Percentiles rank a stretch among this genome's conserved stretches.
phyloP scores from a whole-genome alignment of 2,113 vertebrate species.

The Pterocles gutturalis region DNA sequence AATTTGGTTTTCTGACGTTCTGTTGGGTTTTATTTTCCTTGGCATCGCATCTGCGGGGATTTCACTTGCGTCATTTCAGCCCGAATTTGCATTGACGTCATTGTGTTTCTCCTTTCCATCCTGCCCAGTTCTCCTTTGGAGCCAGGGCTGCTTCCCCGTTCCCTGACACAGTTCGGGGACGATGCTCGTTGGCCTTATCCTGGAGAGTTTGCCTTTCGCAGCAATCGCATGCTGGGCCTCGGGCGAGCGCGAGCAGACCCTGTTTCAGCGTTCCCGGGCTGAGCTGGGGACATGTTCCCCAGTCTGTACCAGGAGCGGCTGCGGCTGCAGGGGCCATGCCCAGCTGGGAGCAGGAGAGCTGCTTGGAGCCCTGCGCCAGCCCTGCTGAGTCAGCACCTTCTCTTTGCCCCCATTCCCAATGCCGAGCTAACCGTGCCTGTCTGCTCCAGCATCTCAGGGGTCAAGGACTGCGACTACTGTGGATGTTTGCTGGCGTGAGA shows the following conservation, averaged over 20 bases:
- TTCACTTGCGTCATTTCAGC: constrained; percentile 44
- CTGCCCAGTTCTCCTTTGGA: fast-evolving
- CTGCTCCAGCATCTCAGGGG: fast-evolving
- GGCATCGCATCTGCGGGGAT: constrained; percentile 19
- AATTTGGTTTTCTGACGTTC: background rate
- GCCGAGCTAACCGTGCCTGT: fast-evolving
- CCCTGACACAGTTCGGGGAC: background rate
- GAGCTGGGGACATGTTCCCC: fast-evolving
- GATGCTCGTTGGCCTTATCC: background rate
- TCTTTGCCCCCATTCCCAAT: background rate
- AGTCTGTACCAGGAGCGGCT: fast-evolving
- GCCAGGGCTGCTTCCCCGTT: fast-evolving
- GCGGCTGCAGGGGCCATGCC: background rate
- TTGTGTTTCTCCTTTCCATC: background rate
- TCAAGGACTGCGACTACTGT: background rate
- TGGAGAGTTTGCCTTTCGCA: background rate
- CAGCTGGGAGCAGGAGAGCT: background rate
- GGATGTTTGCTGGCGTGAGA: background rate
- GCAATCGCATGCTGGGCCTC: background rate
- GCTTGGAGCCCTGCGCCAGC: background rate
- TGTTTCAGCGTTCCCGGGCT: background rate
- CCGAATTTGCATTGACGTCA: background rate
- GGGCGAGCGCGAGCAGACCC: background rate
- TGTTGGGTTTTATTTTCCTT: constrained; percentile 41
- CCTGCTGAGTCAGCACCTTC: fast-evolving